Evolutionary conservation across 2,797 vertebrate species (phyloP), one percentile per base, ranked within the genome.

Genomic region (Antennarius maculatus): DNA sequence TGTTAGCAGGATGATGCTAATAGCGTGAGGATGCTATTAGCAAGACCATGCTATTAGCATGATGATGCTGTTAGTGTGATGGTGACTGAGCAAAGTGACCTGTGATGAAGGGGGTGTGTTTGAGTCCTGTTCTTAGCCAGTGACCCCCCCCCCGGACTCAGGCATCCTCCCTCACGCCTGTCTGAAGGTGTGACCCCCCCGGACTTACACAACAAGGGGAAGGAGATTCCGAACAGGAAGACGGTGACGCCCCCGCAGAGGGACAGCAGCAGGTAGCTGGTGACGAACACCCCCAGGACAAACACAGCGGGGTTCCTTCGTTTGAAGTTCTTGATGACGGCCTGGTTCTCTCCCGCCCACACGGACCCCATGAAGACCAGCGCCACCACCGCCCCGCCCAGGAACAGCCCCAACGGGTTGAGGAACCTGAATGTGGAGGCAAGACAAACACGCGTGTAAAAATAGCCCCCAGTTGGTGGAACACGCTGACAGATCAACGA

Each of bases 191-290:
- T 7, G n/a, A 52, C 23, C 23, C 23, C 23, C 23, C 23, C 23
- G 23, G 56, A 97, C 97, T 97, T 87, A 99, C 97, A 77, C 75
- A 99, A 86, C 82, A 99, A 85, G 54, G 98, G 97, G 74, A 99
- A 96, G 0, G 96, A 96, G 91, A 99, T 97, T 54, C 97, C 98
- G 39, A 99, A 97, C 85, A 99, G 91, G 76, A 99, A 98, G 74
- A 99, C 96, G 96, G 98, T 94, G 82, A 99, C 96, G 0, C 97
- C 97, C 5, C 96, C 97, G 11, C 93, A 96, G 77, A 98, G 91
- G 23, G 95, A 98, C 67, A 99, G 94, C 89, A 99, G 71, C 75
- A 98, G 95, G 91, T 98, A 98, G 88, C 97, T 99, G 62, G 94
- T 92, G 66, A 93, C 71, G 94, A 99, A 93, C 66, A 99, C 94